Evolutionary conservation across 53 echinoderm and acorn worm genomes (phyloP).

Genomic region (Holothuria leucospilota): DNA sequence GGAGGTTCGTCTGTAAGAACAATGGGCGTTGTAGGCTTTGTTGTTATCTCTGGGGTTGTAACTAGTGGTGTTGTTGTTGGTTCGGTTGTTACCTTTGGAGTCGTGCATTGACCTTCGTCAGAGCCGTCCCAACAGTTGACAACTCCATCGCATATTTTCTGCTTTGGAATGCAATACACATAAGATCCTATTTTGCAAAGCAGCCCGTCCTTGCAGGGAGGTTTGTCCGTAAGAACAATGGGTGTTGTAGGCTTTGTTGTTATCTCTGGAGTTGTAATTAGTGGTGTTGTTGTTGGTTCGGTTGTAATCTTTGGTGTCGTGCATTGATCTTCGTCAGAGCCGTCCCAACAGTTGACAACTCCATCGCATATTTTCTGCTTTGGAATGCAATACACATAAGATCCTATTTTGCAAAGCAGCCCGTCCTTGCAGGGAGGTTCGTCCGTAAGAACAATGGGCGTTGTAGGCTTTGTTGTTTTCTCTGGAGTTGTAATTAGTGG

Average conservation of each 20-base stretch:
- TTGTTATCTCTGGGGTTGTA: too few species aligned
- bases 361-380: too few species aligned
- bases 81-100: not conserved
- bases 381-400: too few species aligned
- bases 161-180: slow-evolving; percentile 31
- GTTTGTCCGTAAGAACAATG: slow-evolving; percentile 52
- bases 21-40: too few species aligned
- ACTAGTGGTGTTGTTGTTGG: not conserved
- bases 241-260: not conserved
- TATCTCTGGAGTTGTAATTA: too few species aligned
- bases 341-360: too few species aligned
- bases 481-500: not conserved
- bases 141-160: slow-evolving; percentile 48
- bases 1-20: too few species aligned
- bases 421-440: slow-evolving; percentile 2
- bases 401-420: too few species aligned
- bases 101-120: slow-evolving; percentile 56
- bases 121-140: slow-evolving; percentile 54
- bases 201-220: slow-evolving; percentile 24
- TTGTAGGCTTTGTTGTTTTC: not conserved
- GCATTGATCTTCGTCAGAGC: too few species aligned
- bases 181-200: slow-evolving; percentile 37
- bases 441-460: slow-evolving; percentile 52
- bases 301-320: not conserved
- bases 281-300: slow-evolving; percentile 51